Percentiles rank a stretch among this genome's conserved stretches.
These are phyloP conservation scores for Lepidothrix coronata DNA, from an alignment of 2,113 vertebrate genomes.

Conservation along the genomic window DNA sequence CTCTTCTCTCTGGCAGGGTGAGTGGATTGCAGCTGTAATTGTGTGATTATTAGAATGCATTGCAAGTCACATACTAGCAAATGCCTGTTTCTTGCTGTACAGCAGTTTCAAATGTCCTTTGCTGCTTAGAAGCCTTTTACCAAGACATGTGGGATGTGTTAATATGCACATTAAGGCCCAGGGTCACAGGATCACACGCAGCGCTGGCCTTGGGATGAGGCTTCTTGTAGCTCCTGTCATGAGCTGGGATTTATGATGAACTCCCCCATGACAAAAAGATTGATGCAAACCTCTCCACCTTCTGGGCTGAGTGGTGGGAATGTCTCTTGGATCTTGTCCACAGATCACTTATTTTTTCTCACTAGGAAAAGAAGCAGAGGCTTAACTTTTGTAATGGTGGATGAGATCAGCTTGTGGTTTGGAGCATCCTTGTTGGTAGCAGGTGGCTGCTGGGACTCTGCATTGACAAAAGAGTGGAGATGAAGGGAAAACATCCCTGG, in stretches of 20 bases:
- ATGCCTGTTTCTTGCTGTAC: neutral
- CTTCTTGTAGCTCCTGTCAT: neutral
- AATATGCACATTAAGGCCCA: neutral
- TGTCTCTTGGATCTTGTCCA: neutral
- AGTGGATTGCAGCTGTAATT: neutral
- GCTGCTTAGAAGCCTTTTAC: neutral
- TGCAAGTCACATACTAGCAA: neutral
- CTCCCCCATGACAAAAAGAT: neutral
- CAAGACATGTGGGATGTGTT: neutral
- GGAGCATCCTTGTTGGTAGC: neutral
- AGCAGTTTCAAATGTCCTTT: neutral
- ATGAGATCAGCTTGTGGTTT: neutral
- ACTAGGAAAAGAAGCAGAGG: neutral
- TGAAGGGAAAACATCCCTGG: neutral
- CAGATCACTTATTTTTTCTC: neutral
- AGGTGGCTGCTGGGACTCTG: neutral
- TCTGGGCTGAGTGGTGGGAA: neutral
- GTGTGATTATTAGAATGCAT: conserved; percentile 1
- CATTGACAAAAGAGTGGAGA: neutral
- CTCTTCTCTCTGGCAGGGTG: neutral
- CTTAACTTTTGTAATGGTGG: neutral
- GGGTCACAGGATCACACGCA: neutral
- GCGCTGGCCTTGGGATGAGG: neutral
- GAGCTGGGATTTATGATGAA: neutral
- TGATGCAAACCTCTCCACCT: neutral